phyloP scores from a whole-genome alignment of 2,113 vertebrate species.

The Otus sunia region DNA sequence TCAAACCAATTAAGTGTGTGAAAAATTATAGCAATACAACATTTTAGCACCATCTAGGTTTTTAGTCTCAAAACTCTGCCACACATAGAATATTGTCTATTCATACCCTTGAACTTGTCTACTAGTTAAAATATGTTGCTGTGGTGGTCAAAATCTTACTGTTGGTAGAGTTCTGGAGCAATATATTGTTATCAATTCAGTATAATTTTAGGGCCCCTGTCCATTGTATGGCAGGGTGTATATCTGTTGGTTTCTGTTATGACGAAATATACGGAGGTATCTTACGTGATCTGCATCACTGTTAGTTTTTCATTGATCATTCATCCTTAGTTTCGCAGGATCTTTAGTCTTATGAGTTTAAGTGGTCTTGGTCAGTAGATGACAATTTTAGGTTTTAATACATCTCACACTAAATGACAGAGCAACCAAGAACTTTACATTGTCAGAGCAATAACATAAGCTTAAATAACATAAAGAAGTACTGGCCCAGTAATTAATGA shows the following conservation, averaged over 20 bases:
- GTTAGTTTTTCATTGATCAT: not conserved
- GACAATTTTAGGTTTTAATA: not conserved
- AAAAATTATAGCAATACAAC: not conserved
- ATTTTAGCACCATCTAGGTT: not conserved
- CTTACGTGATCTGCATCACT: not conserved
- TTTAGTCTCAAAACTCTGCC: not conserved
- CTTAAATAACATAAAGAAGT: not conserved
- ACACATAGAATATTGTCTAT: not conserved
- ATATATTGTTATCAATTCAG: not conserved
- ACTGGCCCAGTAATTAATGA: not conserved
- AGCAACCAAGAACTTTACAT: not conserved
- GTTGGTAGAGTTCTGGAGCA: not conserved
- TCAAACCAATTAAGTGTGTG: not conserved
- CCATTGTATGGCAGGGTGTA: fast-evolving
- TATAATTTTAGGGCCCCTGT: not conserved
- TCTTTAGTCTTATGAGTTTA: not conserved
- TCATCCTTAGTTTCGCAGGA: not conserved
- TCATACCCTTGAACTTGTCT: not conserved
- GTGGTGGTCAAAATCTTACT: not conserved
- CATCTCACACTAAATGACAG: not conserved
- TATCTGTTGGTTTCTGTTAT: not conserved
- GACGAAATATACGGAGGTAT: not conserved
- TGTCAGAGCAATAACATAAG: not conserved
- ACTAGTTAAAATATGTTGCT: not conserved
- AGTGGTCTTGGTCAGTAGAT: not conserved